These are phyloP conservation scores for Dunckerocampus dactyliophorus DNA, from an alignment of 2,113 vertebrate species.

Conservation along the genomic window DNA sequence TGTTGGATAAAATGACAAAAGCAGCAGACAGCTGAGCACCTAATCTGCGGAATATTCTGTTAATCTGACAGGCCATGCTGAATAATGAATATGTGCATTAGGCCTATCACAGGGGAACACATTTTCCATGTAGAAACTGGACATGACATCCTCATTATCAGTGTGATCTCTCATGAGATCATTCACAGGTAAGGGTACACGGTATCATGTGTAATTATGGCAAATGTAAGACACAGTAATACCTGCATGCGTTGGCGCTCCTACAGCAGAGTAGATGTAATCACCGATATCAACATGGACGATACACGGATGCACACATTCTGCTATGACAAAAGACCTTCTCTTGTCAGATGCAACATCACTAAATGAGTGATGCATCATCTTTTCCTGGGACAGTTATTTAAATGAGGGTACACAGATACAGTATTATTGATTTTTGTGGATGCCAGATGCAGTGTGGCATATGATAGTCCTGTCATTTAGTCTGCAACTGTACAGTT, in stretches of 20 bases:
- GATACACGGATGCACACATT: constrained; percentile 38
- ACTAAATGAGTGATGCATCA: constrained; percentile 19
- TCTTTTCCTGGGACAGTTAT: constrained; percentile 4
- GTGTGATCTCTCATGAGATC: constrained; percentile 44
- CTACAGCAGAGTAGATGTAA: constrained; percentile 34
- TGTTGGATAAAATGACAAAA: constrained; percentile 37
- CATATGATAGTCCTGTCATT: background rate
- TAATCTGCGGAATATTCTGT: constrained; percentile 46
- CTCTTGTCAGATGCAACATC: constrained; percentile 25
- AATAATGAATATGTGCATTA: constrained; percentile 60
- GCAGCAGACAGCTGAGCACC: constrained; percentile 43
- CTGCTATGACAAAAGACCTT: constrained; percentile 31
- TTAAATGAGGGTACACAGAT: constrained; percentile 9
- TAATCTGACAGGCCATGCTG: constrained; percentile 51
- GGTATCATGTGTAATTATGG: constrained; percentile 17
- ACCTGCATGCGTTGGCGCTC: background rate
- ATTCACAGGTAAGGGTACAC: constrained; percentile 44
- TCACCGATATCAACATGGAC: constrained; percentile 42
- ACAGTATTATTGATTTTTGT: constrained; percentile 1
- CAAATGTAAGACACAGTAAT: constrained; percentile 21
- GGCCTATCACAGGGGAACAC: constrained; percentile 41
- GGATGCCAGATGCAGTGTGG: background rate
- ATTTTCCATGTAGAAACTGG: constrained; percentile 31
- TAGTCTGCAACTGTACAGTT: too few relatives aligned
- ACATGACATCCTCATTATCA: constrained; percentile 46